phyloP scores from a whole-genome alignment of 2,797 vertebrate genomes.

The Pagetopsis macropterus region DNA sequence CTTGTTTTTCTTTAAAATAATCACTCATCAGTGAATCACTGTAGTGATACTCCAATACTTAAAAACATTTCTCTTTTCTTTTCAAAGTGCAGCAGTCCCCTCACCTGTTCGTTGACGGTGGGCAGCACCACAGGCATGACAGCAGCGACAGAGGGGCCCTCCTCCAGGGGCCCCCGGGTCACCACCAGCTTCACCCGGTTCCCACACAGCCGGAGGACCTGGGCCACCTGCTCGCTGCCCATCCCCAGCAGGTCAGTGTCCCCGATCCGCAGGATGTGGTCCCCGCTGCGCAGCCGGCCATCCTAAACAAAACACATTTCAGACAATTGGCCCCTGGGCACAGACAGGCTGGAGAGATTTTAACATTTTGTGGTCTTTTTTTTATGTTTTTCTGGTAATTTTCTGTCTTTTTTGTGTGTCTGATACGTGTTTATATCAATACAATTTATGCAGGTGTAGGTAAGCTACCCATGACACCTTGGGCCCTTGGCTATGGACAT shows the following conservation, averaged over 20 bases:
- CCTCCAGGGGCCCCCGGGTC: slow-evolving; percentile 90
- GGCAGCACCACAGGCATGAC: slow-evolving; percentile 76
- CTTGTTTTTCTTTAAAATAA: slow-evolving; percentile 6
- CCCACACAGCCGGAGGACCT: slow-evolving; percentile 95
- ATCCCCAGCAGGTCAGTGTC: slow-evolving; percentile 93
- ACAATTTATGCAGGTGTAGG: no score
- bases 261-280: slow-evolving; percentile 96
- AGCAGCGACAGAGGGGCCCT: slow-evolving; percentile 59
- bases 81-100: not conserved
- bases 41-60: not conserved
- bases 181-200: slow-evolving; percentile 93
- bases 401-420: no score
- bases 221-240: slow-evolving; percentile 98
- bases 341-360: no score
- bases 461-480: no score
- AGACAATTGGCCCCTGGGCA: no score
- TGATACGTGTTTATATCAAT: no score
- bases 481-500: no score
- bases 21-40: slow-evolving; percentile 16
- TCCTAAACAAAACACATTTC: slow-evolving; percentile 80
- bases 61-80: not conserved
- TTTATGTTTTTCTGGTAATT: no score
- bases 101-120: slow-evolving; percentile 86
- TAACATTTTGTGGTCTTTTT: no score
- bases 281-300: slow-evolving; percentile 92